Conservation (phyloP, 2,888 invertebrate species). For the Tridacna gigas region DNA sequence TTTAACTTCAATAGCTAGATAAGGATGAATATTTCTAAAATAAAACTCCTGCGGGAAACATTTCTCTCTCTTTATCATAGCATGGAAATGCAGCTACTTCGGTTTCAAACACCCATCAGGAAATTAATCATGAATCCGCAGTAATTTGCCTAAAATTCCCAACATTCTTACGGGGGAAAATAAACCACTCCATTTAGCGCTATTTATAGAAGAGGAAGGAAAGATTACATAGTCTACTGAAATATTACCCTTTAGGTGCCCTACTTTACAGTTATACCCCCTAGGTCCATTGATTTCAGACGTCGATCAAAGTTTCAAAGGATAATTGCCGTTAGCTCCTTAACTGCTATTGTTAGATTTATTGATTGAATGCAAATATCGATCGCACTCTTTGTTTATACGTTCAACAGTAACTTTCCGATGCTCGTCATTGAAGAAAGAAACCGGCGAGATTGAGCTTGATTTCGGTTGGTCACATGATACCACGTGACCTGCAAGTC, state of each 20-base stretch:
- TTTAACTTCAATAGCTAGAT: too few species aligned
- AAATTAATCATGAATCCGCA: conserved; percentile 2
- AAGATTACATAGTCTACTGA: not conserved
- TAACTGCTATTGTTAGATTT: conserved; percentile 18
- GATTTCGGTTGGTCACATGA: conserved; percentile 28
- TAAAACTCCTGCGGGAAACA: not conserved
- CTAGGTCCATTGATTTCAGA: not conserved
- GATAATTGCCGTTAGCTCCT: conserved; percentile 13
- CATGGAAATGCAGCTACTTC: not conserved
- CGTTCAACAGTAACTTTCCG: conserved; percentile 7
- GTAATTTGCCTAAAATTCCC: conserved; percentile 23
- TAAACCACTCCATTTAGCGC: not conserved
- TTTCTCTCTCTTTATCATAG: not conserved
- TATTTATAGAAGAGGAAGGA: conserved; percentile 20
- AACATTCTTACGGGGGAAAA: conserved; percentile 30
- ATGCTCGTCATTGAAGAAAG: conserved; percentile 18
- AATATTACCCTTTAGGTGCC: not conserved
- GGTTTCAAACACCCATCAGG: not conserved
- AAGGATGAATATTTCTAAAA: too few species aligned
- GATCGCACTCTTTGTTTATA: conserved; percentile 25
- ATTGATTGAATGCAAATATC: conserved; percentile 19
- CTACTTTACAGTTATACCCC: conserved; percentile 21
- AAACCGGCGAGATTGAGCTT: not conserved
- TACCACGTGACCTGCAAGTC: conserved; percentile 38
- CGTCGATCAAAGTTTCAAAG: not conserved